Evolutionary conservation across 2,888 invertebrate species (phyloP).

Genomic region (Zygogramma bicolorata): DNA sequence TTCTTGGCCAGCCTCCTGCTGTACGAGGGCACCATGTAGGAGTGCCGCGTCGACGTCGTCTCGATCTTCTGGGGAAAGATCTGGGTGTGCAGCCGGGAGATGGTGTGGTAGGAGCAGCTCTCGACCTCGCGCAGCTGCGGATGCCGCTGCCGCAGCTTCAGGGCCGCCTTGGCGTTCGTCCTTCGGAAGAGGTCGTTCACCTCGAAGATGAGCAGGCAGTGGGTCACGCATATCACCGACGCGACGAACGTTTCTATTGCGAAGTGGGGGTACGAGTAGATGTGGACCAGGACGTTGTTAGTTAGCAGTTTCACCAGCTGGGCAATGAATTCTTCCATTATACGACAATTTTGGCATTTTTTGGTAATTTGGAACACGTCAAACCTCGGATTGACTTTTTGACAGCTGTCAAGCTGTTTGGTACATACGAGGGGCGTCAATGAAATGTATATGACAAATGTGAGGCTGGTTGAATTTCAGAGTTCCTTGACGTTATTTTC

Average conservation of each 20-base stretch:
- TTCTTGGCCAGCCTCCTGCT: slow-evolving; percentile 35
- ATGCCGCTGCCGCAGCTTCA: slow-evolving; percentile 44
- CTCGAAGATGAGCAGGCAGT: slow-evolving; percentile 55
- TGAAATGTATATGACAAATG: too few species aligned
- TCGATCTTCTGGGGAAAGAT: slow-evolving; percentile 46
- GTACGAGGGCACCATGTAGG: slow-evolving; percentile 33
- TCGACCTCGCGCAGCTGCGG: slow-evolving; percentile 41
- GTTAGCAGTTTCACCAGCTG: slow-evolving; percentile 53
- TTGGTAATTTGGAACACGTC: slow-evolving; percentile 21
- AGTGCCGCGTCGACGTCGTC: slow-evolving; percentile 36
- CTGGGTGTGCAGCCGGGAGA: slow-evolving; percentile 44
- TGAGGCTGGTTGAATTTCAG: too few species aligned
- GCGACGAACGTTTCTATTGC: slow-evolving; percentile 57
- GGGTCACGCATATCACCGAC: slow-evolving; percentile 53
- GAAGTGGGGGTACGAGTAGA: slow-evolving; percentile 59
- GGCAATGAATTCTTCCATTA: slow-evolving; percentile 54
- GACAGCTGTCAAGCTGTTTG: not conserved
- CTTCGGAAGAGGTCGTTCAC: slow-evolving; percentile 51
- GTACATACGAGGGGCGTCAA: not conserved
- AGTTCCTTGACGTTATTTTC: not conserved
- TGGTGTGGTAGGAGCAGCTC: slow-evolving; percentile 46
- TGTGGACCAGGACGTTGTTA: slow-evolving; percentile 56
- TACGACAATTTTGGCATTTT: slow-evolving; percentile 51
- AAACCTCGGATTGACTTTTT: slow-evolving; percentile 4
- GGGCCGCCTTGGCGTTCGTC: slow-evolving; percentile 47